phyloP scores from a whole-genome alignment of 2,113 vertebrate species.

The Gymnogyps californianus region DNA sequence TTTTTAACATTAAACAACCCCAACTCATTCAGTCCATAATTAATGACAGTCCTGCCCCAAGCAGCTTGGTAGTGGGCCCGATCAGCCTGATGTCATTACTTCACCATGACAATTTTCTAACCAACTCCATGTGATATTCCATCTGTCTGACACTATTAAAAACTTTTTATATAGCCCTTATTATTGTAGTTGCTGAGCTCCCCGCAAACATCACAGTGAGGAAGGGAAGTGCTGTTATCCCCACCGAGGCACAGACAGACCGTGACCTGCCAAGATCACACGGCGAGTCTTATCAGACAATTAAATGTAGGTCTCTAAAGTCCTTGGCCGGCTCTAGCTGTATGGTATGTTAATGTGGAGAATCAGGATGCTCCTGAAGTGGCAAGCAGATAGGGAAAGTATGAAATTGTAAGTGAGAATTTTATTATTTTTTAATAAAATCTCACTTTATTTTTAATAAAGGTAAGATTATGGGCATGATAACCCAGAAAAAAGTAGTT shows the following conservation, averaged over 20 bases:
- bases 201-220: background rate
- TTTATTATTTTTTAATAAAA: slow-evolving; percentile 24
- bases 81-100: slow-evolving; percentile 58
- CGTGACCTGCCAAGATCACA: slow-evolving; percentile 12
- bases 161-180: slow-evolving; percentile 1
- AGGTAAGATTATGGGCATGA: background rate
- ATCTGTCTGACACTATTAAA: slow-evolving; percentile 55
- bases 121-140: slow-evolving; percentile 46
- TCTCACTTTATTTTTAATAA: slow-evolving; percentile 34
- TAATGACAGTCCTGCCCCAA: slow-evolving; percentile 46
- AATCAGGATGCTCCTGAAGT: background rate
- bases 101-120: slow-evolving; percentile 50
- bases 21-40: background rate
- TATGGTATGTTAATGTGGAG: background rate
- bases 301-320: background rate
- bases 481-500: background rate
- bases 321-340: background rate
- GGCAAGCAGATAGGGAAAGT: background rate
- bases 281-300: background rate
- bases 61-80: slow-evolving; percentile 48
- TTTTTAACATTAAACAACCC: background rate
- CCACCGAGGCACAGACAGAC: background rate
- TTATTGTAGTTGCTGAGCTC: slow-evolving; percentile 23
- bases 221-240: slow-evolving; percentile 9
- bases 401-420: background rate